Evolutionary conservation across 2,888 invertebrate genomes (phyloP).

Genomic region (Ochropacha duplaris): DNA sequence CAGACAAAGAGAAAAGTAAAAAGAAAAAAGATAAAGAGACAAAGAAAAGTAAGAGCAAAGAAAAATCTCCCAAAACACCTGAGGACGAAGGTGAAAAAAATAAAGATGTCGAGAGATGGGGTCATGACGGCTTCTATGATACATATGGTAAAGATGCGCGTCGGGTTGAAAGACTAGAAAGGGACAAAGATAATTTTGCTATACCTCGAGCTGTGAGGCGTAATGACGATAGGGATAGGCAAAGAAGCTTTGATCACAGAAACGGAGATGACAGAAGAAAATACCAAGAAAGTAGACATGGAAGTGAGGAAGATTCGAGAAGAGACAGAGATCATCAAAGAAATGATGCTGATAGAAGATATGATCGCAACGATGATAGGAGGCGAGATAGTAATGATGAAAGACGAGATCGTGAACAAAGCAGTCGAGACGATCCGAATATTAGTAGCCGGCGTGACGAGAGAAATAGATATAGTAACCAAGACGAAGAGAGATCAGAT

Average conservation of each 20-base stretch:
- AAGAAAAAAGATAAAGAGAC: constrained; percentile 50
- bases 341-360: constrained; percentile 16
- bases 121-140: constrained; percentile 74
- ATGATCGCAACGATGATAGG: constrained; percentile 13
- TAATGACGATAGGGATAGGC: constrained; percentile 25
- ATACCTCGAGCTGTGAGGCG: constrained; percentile 39
- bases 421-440: constrained; percentile 11
- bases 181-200: constrained; percentile 42
- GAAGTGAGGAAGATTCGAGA: constrained; percentile 1
- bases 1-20: constrained; percentile 46
- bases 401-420: constrained; percentile 13
- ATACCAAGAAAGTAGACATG: constrained; percentile 5
- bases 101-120: constrained; percentile 58
- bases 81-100: constrained; percentile 39
- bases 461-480: constrained; percentile 11
- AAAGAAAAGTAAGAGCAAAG: constrained; percentile 49
- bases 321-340: constrained; percentile 5
- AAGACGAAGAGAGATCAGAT: constrained; percentile 12
- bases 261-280: constrained; percentile 22
- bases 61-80: constrained; percentile 43
- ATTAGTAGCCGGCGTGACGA: constrained; percentile 11
- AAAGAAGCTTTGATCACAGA: constrained; percentile 15
- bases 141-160: constrained; percentile 68
- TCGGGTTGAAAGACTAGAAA: constrained; percentile 42
- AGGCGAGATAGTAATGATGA: constrained; percentile 10